Base-by-base conservation (phyloP, 1,140 invertebrate species). In the Drosophila setifemur region DNA sequence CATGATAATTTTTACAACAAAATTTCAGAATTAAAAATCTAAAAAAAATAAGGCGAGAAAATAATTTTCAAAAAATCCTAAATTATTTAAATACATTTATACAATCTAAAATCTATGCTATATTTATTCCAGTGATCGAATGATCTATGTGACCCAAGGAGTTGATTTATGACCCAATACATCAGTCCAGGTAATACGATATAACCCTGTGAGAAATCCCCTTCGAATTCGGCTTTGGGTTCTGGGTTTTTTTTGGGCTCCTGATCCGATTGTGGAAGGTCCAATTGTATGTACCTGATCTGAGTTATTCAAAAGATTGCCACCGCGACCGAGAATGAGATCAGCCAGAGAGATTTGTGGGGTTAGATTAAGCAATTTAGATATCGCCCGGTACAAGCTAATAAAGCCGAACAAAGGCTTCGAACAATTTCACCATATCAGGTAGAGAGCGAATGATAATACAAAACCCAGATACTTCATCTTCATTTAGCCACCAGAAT, bases 121-220 rank as follows among this genome's bases (percentile, higher is more conserved):
- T n/a, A n/a, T n/a, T n/a, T n/a, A n/a, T n/a, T n/a, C n/a, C n/a
- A n/a, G n/a, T n/a, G n/a, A n/a, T n/a, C n/a, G 33, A 12, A 23
- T 60, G 44, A 70, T 70, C 53, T 70, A 70, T 60, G 63, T 25
- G 26, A 1, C 7, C 39, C 4, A 28, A 57, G 18, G 44, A 57
- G 35, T 48, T 68, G n/a, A 69, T 68, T 67, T 55, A 67, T 35
- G 42, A 42, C 14, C 21, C 35, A 16, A 16, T 16, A 16, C 12
- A n/a, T n/a, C 14, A 16, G 12, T 8, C 12, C 33, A 12, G 7
- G 14, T n/a, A 12, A 33, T 12, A 12, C 11, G 3, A 4, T 12
- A 33, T 12, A 35, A 21, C 16, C 4, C 48, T 21, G 11, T 4
- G 6, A 9, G 11, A 4, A 3, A 33, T n/a, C n/a, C 45, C 19